A percentile compares a stretch with the other conserved stretches of the same genome.
These are phyloP conservation scores for Incurvaria masculella DNA, from an alignment of 2,888 invertebrate genomes.

Conservation along the genomic window DNA sequence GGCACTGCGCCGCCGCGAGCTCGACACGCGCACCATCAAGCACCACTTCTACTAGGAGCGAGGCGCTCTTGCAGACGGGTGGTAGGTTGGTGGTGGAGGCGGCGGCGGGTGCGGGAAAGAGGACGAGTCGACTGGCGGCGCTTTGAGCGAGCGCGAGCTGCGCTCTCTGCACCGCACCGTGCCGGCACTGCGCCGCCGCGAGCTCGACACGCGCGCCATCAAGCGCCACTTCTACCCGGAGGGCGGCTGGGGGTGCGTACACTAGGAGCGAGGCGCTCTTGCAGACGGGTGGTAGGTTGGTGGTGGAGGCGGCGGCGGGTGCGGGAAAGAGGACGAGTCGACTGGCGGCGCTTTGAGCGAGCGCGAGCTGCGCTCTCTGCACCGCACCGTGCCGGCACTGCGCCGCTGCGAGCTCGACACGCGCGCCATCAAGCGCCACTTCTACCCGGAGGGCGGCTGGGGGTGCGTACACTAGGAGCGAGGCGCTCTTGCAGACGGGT, in stretches of 20 bases:
- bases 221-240: constrained; percentile 82
- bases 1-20: constrained; percentile 70
- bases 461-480: too few relatives aligned
- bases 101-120: constrained; percentile 23
- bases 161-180: constrained; percentile 77
- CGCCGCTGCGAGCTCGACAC: constrained; percentile 74
- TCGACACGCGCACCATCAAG: constrained; percentile 73
- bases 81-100: constrained; percentile 33
- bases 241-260: constrained; percentile 79
- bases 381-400: constrained; percentile 77
- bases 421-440: constrained; percentile 75
- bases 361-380: constrained; percentile 73
- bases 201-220: constrained; percentile 73
- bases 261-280: too few relatives aligned
- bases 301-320: constrained; percentile 8
- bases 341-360: constrained; percentile 66
- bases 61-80: constrained; percentile 52
- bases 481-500: constrained; percentile 43
- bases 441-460: constrained; percentile 83
- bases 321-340: constrained; percentile 55
- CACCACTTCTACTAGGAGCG: constrained; percentile 84
- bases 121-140: constrained; percentile 65
- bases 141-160: constrained; percentile 69
- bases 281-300: constrained; percentile 47
- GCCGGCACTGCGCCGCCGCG: constrained; percentile 72